A percentile compares a stretch with the other conserved stretches of the same genome.
Conservation (phyloP, 2,888 invertebrate species). For the Dexiosoma caninum region DNA sequence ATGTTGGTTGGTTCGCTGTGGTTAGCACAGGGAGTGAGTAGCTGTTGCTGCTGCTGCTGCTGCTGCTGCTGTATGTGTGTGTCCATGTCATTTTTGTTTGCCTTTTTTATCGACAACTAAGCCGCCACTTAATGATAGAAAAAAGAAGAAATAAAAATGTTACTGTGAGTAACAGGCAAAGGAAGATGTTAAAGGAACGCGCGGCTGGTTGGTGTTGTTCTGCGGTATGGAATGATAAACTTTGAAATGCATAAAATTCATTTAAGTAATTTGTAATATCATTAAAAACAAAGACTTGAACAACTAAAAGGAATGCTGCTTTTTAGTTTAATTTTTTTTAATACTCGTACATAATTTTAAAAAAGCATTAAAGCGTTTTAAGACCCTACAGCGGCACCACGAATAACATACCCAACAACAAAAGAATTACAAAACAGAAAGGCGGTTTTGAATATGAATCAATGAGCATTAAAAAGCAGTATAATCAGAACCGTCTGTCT, state of each 20-base stretch:
- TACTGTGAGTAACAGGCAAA: neutral
- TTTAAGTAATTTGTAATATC: slow-evolving; percentile 60
- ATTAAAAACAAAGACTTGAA: slow-evolving; percentile 42
- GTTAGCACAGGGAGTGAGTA: slow-evolving; percentile 26
- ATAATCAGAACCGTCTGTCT: slow-evolving; percentile 39
- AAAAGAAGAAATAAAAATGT: slow-evolving; percentile 11
- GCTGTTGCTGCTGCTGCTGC: no score
- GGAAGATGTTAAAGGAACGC: slow-evolving; percentile 36
- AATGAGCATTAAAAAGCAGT: slow-evolving; percentile 36
- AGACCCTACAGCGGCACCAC: slow-evolving; percentile 30
- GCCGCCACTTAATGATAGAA: slow-evolving; percentile 61
- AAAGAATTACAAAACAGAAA: slow-evolving; percentile 39
- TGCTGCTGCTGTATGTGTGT: neutral
- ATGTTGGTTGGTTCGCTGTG: slow-evolving; percentile 22
- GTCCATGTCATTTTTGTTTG: slow-evolving; percentile 21
- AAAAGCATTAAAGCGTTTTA: slow-evolving; percentile 54
- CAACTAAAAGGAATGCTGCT: neutral
- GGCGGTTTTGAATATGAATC: slow-evolving; percentile 36
- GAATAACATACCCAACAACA: slow-evolving; percentile 23
- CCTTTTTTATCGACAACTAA: slow-evolving; percentile 52
- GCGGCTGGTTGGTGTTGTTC: neutral
- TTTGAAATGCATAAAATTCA: slow-evolving; percentile 58
- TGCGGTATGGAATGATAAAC: neutral
- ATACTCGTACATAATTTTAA: slow-evolving; percentile 23
- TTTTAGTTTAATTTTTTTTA: neutral